A percentile compares a stretch with the other conserved stretches of the same genome.
These are phyloP conservation scores for Didymodactylos carnosus DNA, from an alignment of 2,888 invertebrate species.

Conservation along the genomic window DNA sequence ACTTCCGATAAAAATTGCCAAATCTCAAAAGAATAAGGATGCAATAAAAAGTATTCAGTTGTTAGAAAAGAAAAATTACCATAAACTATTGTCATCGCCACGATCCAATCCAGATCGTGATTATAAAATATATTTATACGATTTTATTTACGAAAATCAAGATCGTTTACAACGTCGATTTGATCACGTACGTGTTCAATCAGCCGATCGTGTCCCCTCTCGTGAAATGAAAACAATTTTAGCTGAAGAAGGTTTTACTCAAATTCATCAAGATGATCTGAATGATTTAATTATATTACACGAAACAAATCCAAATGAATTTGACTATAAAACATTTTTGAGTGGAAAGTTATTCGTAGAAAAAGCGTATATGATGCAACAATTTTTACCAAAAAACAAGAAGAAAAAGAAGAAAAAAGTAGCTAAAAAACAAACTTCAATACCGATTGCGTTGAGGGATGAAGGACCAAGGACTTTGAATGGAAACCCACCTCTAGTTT, in stretches of 20 bases:
- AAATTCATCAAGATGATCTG: slow-evolving; percentile 23
- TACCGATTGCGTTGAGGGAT: slow-evolving; percentile 30
- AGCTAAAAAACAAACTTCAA: slow-evolving; percentile 23
- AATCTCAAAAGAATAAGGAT: slow-evolving; percentile 30
- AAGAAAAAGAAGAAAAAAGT: slow-evolving; percentile 29
- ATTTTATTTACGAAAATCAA: slow-evolving; percentile 7
- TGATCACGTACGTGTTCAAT: slow-evolving; percentile 26
- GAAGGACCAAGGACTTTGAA: slow-evolving; percentile 27
- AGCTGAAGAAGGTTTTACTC: slow-evolving; percentile 14
- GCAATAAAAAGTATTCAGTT: slow-evolving; percentile 31
- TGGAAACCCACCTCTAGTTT: slow-evolving; percentile 30
- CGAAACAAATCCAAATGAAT: slow-evolving; percentile 26
- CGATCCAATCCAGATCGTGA: background rate
- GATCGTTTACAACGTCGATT: slow-evolving; percentile 22
- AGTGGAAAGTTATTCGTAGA: slow-evolving; percentile 32
- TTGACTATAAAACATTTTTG: slow-evolving; percentile 31
- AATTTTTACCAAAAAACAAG: slow-evolving; percentile 28
- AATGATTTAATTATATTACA: slow-evolving; percentile 21
- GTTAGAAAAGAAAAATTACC: slow-evolving; percentile 31
- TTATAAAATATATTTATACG: slow-evolving; percentile 11
- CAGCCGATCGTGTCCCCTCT: slow-evolving; percentile 21
- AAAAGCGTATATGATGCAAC: slow-evolving; percentile 29
- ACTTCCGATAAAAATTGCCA: slow-evolving; percentile 27
- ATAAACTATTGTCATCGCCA: slow-evolving; percentile 15
- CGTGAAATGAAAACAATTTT: slow-evolving; percentile 26